A percentile compares a stretch with the other conserved stretches of the same genome.
phyloP scores from a whole-genome alignment of 2,888 invertebrate genomes.

The Apotomis betuletana region DNA sequence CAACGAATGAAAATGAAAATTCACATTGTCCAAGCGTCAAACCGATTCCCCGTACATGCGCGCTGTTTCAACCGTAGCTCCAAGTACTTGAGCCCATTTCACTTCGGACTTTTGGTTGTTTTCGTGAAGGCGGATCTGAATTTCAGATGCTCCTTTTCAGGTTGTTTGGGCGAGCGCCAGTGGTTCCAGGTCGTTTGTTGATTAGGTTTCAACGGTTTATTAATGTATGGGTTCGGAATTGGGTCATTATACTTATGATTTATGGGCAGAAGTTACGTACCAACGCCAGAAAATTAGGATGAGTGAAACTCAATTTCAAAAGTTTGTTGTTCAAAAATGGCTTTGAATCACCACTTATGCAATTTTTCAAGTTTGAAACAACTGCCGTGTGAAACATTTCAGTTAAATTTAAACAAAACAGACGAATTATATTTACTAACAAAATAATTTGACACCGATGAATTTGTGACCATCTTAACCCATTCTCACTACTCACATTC shows the following conservation, averaged over 20 bases:
- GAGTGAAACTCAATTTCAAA: no score
- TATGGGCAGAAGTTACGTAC: neutral
- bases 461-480: no score
- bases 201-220: constrained; percentile 23
- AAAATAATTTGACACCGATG: no score
- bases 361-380: no score
- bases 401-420: no score
- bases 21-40: constrained; percentile 38
- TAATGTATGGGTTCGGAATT: constrained; percentile 8
- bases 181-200: constrained; percentile 31
- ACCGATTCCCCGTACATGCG: constrained; percentile 29
- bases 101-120: constrained; percentile 27
- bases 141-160: constrained; percentile 35
- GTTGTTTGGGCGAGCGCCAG: constrained; percentile 34
- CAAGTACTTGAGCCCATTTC: constrained; percentile 25
- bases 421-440: no score
- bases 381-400: no score
- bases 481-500: no score
- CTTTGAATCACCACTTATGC: no score
- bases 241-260: neutral
- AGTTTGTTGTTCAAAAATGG: no score
- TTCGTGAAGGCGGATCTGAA: constrained; percentile 34
- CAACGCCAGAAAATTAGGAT: no score
- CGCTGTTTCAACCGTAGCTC: constrained; percentile 28
- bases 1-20: constrained; percentile 36